Base-by-base conservation (phyloP, 2,113 vertebrate species). In the Caretta caretta region DNA sequence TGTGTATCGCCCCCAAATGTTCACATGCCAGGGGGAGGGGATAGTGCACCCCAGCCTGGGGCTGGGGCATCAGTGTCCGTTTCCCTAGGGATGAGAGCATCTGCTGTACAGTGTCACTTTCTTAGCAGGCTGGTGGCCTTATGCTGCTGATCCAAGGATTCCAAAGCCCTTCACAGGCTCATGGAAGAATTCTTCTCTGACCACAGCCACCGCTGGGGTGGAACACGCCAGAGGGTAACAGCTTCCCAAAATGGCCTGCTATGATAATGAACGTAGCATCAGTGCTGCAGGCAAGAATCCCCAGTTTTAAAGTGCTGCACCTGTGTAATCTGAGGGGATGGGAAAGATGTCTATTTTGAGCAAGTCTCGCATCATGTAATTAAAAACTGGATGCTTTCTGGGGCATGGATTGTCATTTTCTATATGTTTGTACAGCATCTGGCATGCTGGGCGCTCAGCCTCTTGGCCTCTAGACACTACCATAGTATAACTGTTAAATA, bases 361-460 rank as follows among this genome's bases (percentile, higher is more conserved):
- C 89, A 27, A 42, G 31, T 20, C 89, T 57, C 82, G 2, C 1
- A 31, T 83, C 81, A 56, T 5, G 2, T 24, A 50, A 90, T 24
- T 54, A 81, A 29, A 84, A 48, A 80, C 17, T 3, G 48, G 89
- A 29, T 0, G 0, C 5, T 5, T 1, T 42, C 10, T 7, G 6
- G 75, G 88, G 27, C 72, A 81, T n/a, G 48, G 86, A 89, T 51
- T 35, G 27, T 12, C 0, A 5, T 88, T 62, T 92, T 86, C 85
- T 96, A 48, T 50, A 62, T 56, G 49, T 22, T 49, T 5, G 0
- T 0, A 4, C 86, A 38, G 75, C 2, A 3, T n/a, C 72, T 90
- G 89, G 78, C 46, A 51, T 10, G 17, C 48, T 31, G 79, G 54
- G 0, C 0, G 48, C 86, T 90, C 8, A 0, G 56, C 50, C 84